Base-by-base conservation (phyloP, 2,888 invertebrate species). In the Monoplex corrugatus region DNA sequence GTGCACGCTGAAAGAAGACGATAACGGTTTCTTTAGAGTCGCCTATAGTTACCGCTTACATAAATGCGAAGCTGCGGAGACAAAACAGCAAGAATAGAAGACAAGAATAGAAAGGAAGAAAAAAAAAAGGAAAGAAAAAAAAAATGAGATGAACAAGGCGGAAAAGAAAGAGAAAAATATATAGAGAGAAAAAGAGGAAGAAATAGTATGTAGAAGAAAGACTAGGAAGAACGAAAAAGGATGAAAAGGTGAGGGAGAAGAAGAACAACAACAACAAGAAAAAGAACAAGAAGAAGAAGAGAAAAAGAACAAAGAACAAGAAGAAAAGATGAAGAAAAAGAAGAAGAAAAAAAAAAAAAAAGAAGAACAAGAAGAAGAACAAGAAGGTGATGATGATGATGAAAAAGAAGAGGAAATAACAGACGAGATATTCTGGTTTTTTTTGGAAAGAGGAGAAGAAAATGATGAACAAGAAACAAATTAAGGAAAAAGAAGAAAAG, bases 391-490 rank as follows among this genome's bases (percentile, higher is more conserved):
- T 43, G 43, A n/a, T 43, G 43, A 45, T 19, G 2, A 45, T 23
- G 44, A 45, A 83, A 19, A 45, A 83, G 44, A 45, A 83, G 44
- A 45, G 43, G 75, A 75, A n/a, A n/a, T n/a, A n/a, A n/a, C n/a
- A n/a, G n/a, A n/a, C n/a, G n/a, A n/a, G n/a, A n/a, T n/a, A n/a
- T n/a, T n/a, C n/a, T n/a, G n/a, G n/a, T n/a, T n/a, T n/a, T n/a
- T n/a, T n/a, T n/a, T n/a, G n/a, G n/a, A n/a, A 45, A 83, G 44
- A 45, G 43, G 75, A 75, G 44, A 45, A 83, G 44, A 45, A 83
- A 28, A 45, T 43, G 44, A 45, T 43, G 75, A 75, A 38, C 3
- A 38, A 75, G 38, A 75, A 75, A 38, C 35, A 75, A 6, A 38
- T 2, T 8, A 38, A 75, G 38, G 19, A 75, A 16, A 38, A 35